Percentiles rank a stretch among this genome's conserved stretches.
Evolutionary conservation across 1,140 invertebrate species (phyloP).

Genomic region (Drosophila bocqueti): DNA sequence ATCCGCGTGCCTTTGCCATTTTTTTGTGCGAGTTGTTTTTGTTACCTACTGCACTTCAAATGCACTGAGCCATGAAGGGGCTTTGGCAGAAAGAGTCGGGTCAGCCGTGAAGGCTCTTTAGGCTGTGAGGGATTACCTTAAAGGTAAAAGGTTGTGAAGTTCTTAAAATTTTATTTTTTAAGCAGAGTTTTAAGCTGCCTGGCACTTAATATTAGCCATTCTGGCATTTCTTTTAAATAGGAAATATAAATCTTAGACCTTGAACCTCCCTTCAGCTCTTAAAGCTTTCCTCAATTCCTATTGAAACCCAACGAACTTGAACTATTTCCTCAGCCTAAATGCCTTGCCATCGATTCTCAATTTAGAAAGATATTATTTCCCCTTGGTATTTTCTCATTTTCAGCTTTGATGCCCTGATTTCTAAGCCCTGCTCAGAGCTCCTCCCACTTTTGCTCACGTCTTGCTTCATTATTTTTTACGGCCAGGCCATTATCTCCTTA

Average conservation of each 20-base stretch:
- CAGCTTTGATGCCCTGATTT: constrained; percentile 55
- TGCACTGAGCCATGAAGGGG: constrained; percentile 64
- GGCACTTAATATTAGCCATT: neutral
- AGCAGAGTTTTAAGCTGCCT: neutral
- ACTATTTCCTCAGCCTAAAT: constrained; percentile 29
- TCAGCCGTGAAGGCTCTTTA: neutral
- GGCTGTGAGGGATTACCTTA: constrained; percentile 12
- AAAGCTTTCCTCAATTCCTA: neutral
- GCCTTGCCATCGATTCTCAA: constrained; percentile 48
- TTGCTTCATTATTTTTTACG: constrained; percentile 76
- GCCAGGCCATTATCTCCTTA: constrained; percentile 66
- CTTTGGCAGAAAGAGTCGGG: constrained; percentile 23
- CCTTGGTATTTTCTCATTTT: constrained; percentile 46
- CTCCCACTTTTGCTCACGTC: constrained; percentile 15
- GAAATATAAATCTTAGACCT: too few species aligned
- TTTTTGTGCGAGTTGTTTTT: constrained; percentile 31
- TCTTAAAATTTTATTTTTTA: neutral
- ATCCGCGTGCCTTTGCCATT: constrained; percentile 23
- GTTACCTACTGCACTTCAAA: constrained; percentile 77
- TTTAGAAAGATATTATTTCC: constrained; percentile 32
- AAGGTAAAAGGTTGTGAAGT: constrained; percentile 2
- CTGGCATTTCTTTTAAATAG: neutral
- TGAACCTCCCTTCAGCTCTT: neutral
- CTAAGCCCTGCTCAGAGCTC: neutral
- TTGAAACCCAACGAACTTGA: constrained; percentile 23